Percentiles rank a stretch among this genome's conserved stretches.
Conservation (phyloP, 2,888 invertebrate genomes). For the Venusia cambrica region DNA sequence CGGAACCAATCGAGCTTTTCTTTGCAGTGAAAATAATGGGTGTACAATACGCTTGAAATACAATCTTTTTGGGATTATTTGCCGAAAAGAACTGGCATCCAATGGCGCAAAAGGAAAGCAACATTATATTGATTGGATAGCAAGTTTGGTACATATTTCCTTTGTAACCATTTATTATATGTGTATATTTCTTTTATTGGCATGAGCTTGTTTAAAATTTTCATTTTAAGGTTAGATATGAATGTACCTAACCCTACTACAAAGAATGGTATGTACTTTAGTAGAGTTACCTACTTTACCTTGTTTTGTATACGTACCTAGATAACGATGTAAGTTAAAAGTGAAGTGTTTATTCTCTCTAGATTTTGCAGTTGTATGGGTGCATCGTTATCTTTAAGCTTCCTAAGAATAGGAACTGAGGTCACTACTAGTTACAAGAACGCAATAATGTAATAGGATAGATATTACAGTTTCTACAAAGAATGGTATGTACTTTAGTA, state of each 20-base stretch:
- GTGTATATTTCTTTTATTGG: too few species aligned
- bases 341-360: neutral
- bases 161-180: too few species aligned
- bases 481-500: too few species aligned
- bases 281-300: too few species aligned
- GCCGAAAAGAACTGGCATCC: constrained; percentile 2
- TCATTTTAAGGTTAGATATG: too few species aligned
- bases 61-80: constrained; percentile 8
- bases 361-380: constrained; percentile 1
- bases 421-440: constrained; percentile 1
- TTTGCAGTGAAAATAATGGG: constrained; percentile 19
- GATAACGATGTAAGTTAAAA: too few species aligned
- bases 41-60: constrained; percentile 10
- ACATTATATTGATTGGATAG: neutral
- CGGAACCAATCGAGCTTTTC: constrained; percentile 23
- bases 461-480: neutral
- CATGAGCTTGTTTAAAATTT: too few species aligned
- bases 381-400: too few species aligned
- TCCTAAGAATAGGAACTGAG: neutral
- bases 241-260: too few species aligned
- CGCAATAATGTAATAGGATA: constrained; percentile 12
- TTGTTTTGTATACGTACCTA: too few species aligned
- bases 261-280: too few species aligned
- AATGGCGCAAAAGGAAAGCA: constrained; percentile 5
- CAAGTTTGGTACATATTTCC: too few species aligned